Percentiles rank a stretch among this genome's conserved stretches.
Evolutionary conservation across 92 coral and sea anemone genomes (phyloP).

Genomic region (Porites rus): DNA sequence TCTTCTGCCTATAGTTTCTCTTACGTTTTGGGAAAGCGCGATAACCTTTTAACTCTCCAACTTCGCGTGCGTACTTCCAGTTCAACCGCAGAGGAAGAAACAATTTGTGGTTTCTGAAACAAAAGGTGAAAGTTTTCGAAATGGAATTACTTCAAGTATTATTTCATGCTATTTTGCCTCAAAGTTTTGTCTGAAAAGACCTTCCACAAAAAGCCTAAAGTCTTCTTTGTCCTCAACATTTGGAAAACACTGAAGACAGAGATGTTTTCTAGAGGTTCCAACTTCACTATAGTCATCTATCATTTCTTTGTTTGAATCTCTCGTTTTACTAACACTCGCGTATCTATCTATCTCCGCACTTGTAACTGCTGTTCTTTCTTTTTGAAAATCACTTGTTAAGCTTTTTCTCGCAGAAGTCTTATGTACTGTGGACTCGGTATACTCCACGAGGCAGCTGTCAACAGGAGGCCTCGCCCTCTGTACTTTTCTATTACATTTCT

Average conservation of each 20-base stretch:
- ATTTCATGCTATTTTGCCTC: background rate
- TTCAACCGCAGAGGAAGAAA: no score
- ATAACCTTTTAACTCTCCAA: no score
- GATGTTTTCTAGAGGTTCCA: background rate
- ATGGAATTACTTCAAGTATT: no score
- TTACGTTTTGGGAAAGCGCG: no score
- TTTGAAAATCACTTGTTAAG: background rate
- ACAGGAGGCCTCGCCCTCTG: background rate
- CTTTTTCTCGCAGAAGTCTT: background rate
- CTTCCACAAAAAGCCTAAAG: constrained; percentile 25
- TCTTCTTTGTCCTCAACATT: constrained; percentile 27
- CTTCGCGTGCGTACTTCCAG: no score
- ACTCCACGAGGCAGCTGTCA: background rate
- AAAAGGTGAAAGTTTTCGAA: no score
- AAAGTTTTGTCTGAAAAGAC: background rate
- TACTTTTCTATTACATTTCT: background rate
- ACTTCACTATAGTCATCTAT: background rate
- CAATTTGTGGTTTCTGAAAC: no score
- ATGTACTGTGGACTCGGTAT: background rate
- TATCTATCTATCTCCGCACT: background rate
- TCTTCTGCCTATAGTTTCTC: no score
- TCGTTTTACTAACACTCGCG: background rate
- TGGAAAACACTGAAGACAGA: constrained; percentile 40
- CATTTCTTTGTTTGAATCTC: background rate
- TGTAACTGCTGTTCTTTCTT: background rate